Percentiles rank a stretch among this genome's conserved stretches.
Evolutionary conservation across 1,140 invertebrate genomes (phyloP).

Genomic region (Nymphalis io): DNA sequence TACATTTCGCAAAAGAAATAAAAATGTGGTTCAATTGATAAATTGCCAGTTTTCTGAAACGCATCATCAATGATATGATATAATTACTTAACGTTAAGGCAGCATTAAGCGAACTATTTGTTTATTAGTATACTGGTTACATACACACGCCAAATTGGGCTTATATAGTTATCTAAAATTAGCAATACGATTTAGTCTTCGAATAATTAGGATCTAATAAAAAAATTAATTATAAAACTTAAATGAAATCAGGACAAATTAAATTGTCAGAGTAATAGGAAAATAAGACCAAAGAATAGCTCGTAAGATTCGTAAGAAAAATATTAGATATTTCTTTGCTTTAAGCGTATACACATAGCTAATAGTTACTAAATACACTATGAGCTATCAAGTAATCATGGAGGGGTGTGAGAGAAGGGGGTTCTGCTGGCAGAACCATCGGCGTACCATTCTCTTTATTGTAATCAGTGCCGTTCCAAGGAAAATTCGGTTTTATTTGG

Average conservation of each 20-base stretch:
- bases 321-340: background rate
- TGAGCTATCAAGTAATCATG: conserved; percentile 72
- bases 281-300: too few relatives aligned
- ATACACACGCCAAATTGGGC: conserved; percentile 1
- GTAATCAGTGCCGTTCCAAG: conserved; percentile 39
- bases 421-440: conserved; percentile 2
- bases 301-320: background rate
- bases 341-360: conserved; percentile 18
- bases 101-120: background rate
- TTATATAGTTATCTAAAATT: background rate
- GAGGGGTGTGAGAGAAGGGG: conserved; percentile 47
- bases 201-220: background rate
- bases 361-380: conserved; percentile 61
- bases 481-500: conserved; percentile 27
- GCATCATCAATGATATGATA: conserved; percentile 14
- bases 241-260: background rate
- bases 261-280: too few relatives aligned
- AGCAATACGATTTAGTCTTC: conserved; percentile 1
- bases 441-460: conserved; percentile 44
- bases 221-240: background rate
- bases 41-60: background rate
- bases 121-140: conserved; percentile 12
- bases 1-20: background rate
- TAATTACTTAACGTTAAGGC: conserved; percentile 1
- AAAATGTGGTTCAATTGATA: background rate